Conservation (phyloP, 2,888 invertebrate species). For the Diaperis boleti region DNA sequence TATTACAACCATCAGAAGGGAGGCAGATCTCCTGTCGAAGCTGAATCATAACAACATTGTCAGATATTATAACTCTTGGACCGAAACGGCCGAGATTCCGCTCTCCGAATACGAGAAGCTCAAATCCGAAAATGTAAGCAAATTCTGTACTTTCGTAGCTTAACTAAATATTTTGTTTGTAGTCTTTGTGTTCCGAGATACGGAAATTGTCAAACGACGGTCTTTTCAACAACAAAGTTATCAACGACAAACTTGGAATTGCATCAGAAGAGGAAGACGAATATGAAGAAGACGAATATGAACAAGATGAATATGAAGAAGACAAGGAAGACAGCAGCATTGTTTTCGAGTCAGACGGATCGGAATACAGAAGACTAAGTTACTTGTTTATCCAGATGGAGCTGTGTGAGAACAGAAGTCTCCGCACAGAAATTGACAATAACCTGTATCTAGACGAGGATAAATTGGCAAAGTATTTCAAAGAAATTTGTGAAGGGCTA, state of each 20-base stretch:
- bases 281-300: neutral
- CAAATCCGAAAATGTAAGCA: slow-evolving; percentile 3
- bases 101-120: slow-evolving; percentile 11
- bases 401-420: slow-evolving; percentile 18
- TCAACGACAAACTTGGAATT: neutral
- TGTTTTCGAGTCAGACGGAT: neutral
- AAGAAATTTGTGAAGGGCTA: slow-evolving; percentile 33
- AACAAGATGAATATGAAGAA: neutral
- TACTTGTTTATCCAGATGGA: slow-evolving; percentile 35
- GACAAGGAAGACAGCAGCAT: neutral
- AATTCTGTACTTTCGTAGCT: neutral
- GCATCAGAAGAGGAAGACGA: too few relatives aligned
- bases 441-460: slow-evolving; percentile 20
- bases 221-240: neutral
- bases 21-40: slow-evolving; percentile 12
- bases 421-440: slow-evolving; percentile 16
- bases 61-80: slow-evolving; percentile 27
- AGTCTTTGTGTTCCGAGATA: slow-evolving; percentile 16
- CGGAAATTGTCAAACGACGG: neutral
- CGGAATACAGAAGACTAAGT: slow-evolving; percentile 1
- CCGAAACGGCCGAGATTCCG: slow-evolving; percentile 7
- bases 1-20: neutral
- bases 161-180: neutral
- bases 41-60: slow-evolving; percentile 28
- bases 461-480: slow-evolving; percentile 27